Base-by-base conservation (phyloP, 2,797 vertebrate genomes). In the Atherinosoma microstoma region DNA sequence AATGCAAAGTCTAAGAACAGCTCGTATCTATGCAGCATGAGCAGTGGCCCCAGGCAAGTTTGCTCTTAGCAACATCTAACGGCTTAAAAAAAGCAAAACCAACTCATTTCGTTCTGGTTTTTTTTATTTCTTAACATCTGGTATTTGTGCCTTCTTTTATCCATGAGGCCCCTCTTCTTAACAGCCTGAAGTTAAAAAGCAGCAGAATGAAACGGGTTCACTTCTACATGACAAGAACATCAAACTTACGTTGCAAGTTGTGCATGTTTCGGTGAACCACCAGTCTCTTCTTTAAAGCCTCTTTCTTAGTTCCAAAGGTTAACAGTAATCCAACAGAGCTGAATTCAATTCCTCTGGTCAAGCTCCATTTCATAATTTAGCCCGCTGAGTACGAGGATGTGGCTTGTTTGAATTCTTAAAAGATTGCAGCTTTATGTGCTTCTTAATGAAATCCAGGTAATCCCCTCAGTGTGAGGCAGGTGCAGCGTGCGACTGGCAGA, bases 231-330 rank as follows among this genome's bases (percentile, higher is more conserved):
- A 49, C 1, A 13, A 53, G 53, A 75, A 40, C 7, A 1, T 58
- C 15, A 68, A 66, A 97, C 98, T 98, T 97, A 98, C 97, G 93
- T 92, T 96, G 96, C 90, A 97, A 92, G 94, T 96, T 97, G 93
- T 96, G 96, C 97, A 99, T 99, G 63, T 69, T 91, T 93, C 57
- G 73, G 6, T 38, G 76, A 74, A 70, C 62, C 42, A 18, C 58
- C 16, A 42, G 72, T 83, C 73, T 85, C 76, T 65, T 71, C 86
- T 70, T 73, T 40, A 75, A 40, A 42, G 59, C 57, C 66, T 79
- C 45, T 57, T 29, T 83, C 78, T 84, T 86, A 89, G 62, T 81
- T 75, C 81, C 56, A 80, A 82, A 87, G 83, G 76, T 58, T 75
- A 49, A 73, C 24, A 47, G 70, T 90, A 66, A 85, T 92, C 90